Evolutionary conservation across 64 coral and sea anemone species (phyloP).

Genomic region (Acropora tenuis): DNA sequence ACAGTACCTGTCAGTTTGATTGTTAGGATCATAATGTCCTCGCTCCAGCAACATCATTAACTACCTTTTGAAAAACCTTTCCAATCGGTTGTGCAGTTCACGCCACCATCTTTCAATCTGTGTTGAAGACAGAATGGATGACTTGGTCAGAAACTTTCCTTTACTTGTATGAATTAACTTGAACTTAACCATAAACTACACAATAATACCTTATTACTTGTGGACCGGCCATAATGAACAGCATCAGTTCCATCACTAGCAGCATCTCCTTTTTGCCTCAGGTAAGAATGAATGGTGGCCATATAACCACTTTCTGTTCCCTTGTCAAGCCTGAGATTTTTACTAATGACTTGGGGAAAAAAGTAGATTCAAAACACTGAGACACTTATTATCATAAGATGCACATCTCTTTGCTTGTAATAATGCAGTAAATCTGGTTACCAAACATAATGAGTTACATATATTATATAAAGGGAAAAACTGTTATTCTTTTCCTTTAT

Average conservation of each 20-base stretch:
- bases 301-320: constrained; percentile 49
- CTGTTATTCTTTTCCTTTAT: too few species aligned
- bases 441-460: too few species aligned
- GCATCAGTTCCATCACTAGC: constrained; percentile 34
- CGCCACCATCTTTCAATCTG: constrained; percentile 72
- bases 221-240: constrained; percentile 69
- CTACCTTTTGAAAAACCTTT: constrained; percentile 55
- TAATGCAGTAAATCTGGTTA: too few species aligned
- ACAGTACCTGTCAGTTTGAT: too few species aligned
- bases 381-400: too few species aligned
- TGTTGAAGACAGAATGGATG: background rate
- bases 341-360: too few species aligned
- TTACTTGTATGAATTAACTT: background rate
- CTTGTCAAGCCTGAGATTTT: too few species aligned
- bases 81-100: constrained; percentile 56
- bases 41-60: constrained; percentile 54
- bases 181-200: background rate
- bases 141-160: background rate
- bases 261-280: constrained; percentile 27
- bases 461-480: too few species aligned
- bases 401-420: too few species aligned
- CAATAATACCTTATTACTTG: constrained; percentile 58
- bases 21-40: too few species aligned
- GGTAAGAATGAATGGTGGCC: constrained; percentile 53
- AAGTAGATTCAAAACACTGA: too few species aligned